These are phyloP conservation scores for Chaetophractus vellerosus DNA, from an alignment of 2,797 vertebrate genomes.

Conservation along the genomic window DNA sequence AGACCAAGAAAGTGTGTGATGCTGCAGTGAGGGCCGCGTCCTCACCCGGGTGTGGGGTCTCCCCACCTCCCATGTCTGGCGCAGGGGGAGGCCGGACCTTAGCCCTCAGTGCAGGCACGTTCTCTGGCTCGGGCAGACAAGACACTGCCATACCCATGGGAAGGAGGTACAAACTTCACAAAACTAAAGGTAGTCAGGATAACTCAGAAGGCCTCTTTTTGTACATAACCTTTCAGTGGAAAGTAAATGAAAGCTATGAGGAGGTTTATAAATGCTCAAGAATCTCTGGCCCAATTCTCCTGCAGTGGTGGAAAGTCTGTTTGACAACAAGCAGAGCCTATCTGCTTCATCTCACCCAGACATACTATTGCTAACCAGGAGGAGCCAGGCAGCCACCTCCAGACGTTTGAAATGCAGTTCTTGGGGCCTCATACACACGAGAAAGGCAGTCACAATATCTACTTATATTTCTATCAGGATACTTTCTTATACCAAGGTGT, in stretches of 20 bases:
- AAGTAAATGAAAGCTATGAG: constrained; percentile 13
- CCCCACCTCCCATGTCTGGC: background rate
- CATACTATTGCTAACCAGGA: constrained; percentile 64
- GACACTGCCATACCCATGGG: background rate
- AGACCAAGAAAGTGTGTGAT: background rate
- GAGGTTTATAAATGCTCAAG: constrained; percentile 30
- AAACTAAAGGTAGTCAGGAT: background rate
- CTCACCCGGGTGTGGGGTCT: background rate
- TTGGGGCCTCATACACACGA: constrained; percentile 15
- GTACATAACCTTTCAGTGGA: background rate
- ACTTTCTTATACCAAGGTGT: constrained; percentile 60
- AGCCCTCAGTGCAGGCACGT: accelerated
- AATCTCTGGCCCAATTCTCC: constrained; percentile 63
- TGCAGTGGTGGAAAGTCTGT: constrained; percentile 67
- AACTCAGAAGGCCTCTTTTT: background rate
- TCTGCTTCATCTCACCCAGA: constrained; percentile 72
- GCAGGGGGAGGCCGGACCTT: background rate
- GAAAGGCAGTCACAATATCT: constrained; percentile 84
- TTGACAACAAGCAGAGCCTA: constrained; percentile 75
- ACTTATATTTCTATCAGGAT: constrained; percentile 67
- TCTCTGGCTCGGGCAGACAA: background rate
- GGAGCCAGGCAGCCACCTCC: constrained; percentile 72
- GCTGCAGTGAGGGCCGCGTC: background rate
- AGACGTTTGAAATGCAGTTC: constrained; percentile 75
- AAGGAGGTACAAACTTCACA: background rate